Percentiles rank a stretch among this genome's conserved stretches.
Conservation (phyloP, 2,888 invertebrate species). For the Neoaliturus tenellus region DNA sequence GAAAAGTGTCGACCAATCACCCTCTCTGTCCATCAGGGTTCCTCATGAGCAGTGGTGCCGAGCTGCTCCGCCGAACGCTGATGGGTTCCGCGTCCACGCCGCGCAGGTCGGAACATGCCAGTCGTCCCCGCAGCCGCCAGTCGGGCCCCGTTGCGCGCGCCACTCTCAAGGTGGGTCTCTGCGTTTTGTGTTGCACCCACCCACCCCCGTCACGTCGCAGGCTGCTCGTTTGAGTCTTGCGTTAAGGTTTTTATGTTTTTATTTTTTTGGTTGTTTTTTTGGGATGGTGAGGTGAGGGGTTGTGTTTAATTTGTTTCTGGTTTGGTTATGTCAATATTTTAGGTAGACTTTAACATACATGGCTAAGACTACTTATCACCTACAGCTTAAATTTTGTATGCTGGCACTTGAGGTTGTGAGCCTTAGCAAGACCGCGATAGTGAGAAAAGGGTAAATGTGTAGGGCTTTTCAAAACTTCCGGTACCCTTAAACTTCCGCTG, state of each 20-base stretch:
- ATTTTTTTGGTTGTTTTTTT: background rate
- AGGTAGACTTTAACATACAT: no score
- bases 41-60: constrained; percentile 80
- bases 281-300: constrained; percentile 41
- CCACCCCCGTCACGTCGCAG: constrained; percentile 5
- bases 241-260: constrained; percentile 42
- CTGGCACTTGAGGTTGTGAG: no score
- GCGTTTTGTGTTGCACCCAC: constrained; percentile 6
- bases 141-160: constrained; percentile 17
- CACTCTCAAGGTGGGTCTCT: constrained; percentile 49
- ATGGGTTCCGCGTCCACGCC: constrained; percentile 73
- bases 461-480: no score
- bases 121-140: constrained; percentile 45
- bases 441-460: no score
- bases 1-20: no score
- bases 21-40: constrained; percentile 71
- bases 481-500: no score
- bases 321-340: constrained; percentile 49
- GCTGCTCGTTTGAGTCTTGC: constrained; percentile 15
- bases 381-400: no score
- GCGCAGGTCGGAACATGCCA: constrained; percentile 57
- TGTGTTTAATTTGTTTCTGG: background rate
- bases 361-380: no score
- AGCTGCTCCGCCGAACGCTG: constrained; percentile 79
- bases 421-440: no score